These are phyloP conservation scores for Hermaeophaga mercurialis DNA, from an alignment of 2,888 invertebrate species.

Conservation along the genomic window DNA sequence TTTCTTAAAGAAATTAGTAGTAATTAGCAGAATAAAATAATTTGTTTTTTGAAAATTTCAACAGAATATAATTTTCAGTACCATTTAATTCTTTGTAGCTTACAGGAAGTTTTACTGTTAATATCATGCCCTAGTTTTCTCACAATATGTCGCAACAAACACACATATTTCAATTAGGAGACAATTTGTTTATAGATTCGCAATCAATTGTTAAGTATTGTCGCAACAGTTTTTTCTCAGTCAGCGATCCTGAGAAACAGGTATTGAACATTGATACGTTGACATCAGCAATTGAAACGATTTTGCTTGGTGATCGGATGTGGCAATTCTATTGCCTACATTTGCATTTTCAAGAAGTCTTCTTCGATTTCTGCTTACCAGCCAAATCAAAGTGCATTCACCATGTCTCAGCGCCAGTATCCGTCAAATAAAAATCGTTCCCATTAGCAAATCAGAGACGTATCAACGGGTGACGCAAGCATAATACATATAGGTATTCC, in stretches of 20 bases:
- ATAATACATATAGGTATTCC: too few species aligned
- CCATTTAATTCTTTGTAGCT: too few species aligned
- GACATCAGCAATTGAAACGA: conserved; percentile 33
- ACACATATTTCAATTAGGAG: conserved; percentile 12
- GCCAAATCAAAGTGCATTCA: conserved; percentile 43
- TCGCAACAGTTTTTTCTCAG: conserved; percentile 15
- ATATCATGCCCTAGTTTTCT: too few species aligned
- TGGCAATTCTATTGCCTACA: conserved; percentile 34
- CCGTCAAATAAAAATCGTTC: too few species aligned
- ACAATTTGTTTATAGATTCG: conserved; percentile 18
- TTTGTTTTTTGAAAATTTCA: too few species aligned
- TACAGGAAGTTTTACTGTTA: too few species aligned
- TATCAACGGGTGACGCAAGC: too few species aligned
- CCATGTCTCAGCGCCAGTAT: conserved; percentile 27
- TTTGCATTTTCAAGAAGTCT: conserved; percentile 36
- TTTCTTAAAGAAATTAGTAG: too few species aligned
- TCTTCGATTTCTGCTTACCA: conserved; percentile 46
- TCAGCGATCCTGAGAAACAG: conserved; percentile 28
- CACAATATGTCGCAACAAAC: conserved; percentile 2
- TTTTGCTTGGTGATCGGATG: conserved; percentile 33
- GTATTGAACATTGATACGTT: conserved; percentile 37
- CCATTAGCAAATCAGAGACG: too few species aligned
- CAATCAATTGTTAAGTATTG: conserved; percentile 22
- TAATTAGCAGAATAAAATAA: too few species aligned
- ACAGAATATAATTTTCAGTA: too few species aligned